Evolutionary conservation across 2,113 vertebrate genomes (phyloP).

Genomic region (Pavo muticus): DNA sequence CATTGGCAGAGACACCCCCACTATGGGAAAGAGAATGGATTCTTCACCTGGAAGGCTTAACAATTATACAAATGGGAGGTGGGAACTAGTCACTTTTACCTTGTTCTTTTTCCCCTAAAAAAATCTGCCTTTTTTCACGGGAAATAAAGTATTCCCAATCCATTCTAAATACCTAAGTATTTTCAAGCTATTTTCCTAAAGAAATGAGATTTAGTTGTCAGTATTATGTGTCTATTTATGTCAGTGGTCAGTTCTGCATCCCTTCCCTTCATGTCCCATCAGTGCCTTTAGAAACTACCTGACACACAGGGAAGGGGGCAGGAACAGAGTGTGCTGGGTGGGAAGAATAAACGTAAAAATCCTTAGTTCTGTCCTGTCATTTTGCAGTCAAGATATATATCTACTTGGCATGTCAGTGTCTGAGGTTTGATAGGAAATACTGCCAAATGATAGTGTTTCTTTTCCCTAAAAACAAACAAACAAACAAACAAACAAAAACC

Average conservation of each 20-base stretch:
- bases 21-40: neutral
- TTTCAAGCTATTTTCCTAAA: neutral
- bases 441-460: conserved; percentile 39
- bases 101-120: fast-evolving
- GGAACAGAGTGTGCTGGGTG: conserved; percentile 7
- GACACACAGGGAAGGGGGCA: conserved; percentile 34
- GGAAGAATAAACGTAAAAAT: conserved; percentile 56
- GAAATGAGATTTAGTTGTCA: neutral
- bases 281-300: neutral
- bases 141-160: neutral
- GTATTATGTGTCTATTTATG: neutral
- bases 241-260: neutral
- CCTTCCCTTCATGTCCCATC: neutral
- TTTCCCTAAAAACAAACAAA: neutral
- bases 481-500: neutral
- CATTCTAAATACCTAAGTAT: neutral
- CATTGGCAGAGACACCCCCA: neutral
- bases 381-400: conserved; percentile 42
- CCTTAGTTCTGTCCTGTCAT: conserved; percentile 53
- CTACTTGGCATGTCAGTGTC: conserved; percentile 26
- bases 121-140: neutral
- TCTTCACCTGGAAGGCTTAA: neutral
- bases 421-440: conserved; percentile 48
- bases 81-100: neutral
- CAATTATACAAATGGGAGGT: neutral